Conservation (phyloP, 1,140 invertebrate genomes). For the Megalopta genalis region DNA sequence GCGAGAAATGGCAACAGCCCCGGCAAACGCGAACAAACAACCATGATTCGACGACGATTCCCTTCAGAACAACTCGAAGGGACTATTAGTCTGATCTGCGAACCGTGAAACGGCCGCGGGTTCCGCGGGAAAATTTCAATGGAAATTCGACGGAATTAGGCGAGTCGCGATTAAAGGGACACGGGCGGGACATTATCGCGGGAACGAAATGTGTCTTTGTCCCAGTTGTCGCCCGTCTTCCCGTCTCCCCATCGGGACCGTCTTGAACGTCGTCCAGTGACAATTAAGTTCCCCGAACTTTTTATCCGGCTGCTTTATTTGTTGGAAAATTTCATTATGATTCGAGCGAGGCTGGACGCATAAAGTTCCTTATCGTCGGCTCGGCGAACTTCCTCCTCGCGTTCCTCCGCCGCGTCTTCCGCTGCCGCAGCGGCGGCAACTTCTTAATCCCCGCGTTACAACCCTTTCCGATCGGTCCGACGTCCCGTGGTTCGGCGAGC, state of each 20-base stretch:
- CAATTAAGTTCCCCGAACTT: constrained; percentile 32
- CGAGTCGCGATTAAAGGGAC: constrained; percentile 30
- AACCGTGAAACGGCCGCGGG: background rate
- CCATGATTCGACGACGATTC: too few relatives aligned
- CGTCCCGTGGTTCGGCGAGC: too few relatives aligned
- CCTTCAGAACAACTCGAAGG: too few relatives aligned
- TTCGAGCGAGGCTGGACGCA: background rate
- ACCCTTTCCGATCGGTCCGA: background rate
- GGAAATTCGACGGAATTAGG: constrained; percentile 22
- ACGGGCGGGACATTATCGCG: constrained; percentile 18
- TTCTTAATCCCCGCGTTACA: background rate
- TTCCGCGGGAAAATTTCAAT: constrained; percentile 17
- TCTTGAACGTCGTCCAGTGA: background rate
- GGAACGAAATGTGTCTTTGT: constrained; percentile 12
- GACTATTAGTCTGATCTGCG: constrained; percentile 6
- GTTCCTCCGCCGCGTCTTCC: background rate
- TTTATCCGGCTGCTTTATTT: constrained; percentile 9
- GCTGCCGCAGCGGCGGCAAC: background rate
- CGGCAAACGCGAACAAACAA: too few relatives aligned
- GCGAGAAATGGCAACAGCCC: too few relatives aligned
- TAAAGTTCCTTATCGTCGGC: constrained; percentile 5
- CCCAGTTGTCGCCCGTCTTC: constrained; percentile 7
- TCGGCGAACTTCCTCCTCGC: background rate
- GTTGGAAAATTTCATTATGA: constrained; percentile 18
- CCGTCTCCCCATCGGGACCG: too few relatives aligned